Base-by-base conservation (phyloP, 2,888 invertebrate species). In the Torymus tubicola region DNA sequence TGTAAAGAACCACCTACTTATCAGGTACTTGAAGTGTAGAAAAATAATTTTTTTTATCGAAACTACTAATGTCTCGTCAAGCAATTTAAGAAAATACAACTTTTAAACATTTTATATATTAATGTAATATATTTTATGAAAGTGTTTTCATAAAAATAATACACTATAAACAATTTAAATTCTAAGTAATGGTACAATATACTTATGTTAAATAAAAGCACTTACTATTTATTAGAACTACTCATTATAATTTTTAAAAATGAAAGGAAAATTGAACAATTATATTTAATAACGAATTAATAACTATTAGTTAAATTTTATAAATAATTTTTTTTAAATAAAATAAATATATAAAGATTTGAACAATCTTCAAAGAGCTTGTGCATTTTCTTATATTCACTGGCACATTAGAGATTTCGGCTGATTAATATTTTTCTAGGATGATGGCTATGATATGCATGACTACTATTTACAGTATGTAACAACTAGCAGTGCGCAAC, bases 1-100 rank as follows among this genome's bases (percentile, higher is more conserved):
- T 93, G 93, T 86, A 93, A 93, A 85, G 93, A 93, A 87, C 91
- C 91, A 81, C 89, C 90, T 81, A 90, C 88, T 84, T 91, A 90
- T 86, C 91, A 91, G 88, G 91, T 90, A 84, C 42, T 71, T 13
- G 0, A 60, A 5, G 14, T 21, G 14, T 16, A 42, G 13, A 24
- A 24, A 24, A 24, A 24, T 8, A 1, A 58, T 58, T 53, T 4
- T 16, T 70, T 58, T 2, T 50, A 18, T 55, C 53, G 31, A 69
- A 76, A 16, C 13, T 55, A 63, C 55, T 60, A 55, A 73, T 24
- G 24, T 69, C 53, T 42, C 16, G 14, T 31, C 52, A 58, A 58
- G 13, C 53, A 14, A 5, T 75, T 75, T 50, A 13, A 75, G 50
- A 53, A 75, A 67, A 42, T 73, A 24, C 24, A 64, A 8, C 31